Evolutionary conservation across 2,888 invertebrate genomes (phyloP).

Genomic region (Plebejus melissa): DNA sequence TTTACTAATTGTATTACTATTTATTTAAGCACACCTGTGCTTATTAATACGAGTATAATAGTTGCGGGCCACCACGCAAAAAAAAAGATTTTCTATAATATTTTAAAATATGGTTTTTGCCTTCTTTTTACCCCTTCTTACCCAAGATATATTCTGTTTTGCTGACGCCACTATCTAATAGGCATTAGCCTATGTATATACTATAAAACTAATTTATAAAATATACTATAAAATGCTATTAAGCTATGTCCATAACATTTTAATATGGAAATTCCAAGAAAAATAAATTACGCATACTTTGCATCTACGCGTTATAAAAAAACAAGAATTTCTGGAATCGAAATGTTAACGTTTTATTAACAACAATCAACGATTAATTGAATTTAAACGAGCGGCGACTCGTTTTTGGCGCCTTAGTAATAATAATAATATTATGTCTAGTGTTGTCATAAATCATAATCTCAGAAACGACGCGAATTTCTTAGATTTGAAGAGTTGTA

Average conservation of each 20-base stretch:
- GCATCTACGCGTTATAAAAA: not conserved
- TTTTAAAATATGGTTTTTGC: too few relatives aligned
- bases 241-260: not conserved
- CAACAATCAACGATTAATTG: not conserved
- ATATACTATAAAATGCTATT: too few relatives aligned
- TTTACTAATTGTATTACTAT: too few relatives aligned
- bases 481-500: not conserved
- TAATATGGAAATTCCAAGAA: slow-evolving; percentile 1
- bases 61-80: too few relatives aligned
- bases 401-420: not conserved
- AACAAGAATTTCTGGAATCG: slow-evolving; percentile 5
- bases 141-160: not conserved
- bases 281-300: not conserved
- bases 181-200: too few relatives aligned
- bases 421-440: too few relatives aligned
- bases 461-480: not conserved
- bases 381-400: not conserved
- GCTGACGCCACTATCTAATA: not conserved
- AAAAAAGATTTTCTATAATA: too few relatives aligned
- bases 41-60: too few relatives aligned
- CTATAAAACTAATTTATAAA: too few relatives aligned
- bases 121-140: too few relatives aligned
- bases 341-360: not conserved
- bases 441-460: not conserved
- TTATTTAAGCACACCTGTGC: too few relatives aligned